A percentile compares a stretch with the other conserved stretches of the same genome.
Evolutionary conservation across 1,140 invertebrate genomes (phyloP).

Genomic region (Cydia splendana): DNA sequence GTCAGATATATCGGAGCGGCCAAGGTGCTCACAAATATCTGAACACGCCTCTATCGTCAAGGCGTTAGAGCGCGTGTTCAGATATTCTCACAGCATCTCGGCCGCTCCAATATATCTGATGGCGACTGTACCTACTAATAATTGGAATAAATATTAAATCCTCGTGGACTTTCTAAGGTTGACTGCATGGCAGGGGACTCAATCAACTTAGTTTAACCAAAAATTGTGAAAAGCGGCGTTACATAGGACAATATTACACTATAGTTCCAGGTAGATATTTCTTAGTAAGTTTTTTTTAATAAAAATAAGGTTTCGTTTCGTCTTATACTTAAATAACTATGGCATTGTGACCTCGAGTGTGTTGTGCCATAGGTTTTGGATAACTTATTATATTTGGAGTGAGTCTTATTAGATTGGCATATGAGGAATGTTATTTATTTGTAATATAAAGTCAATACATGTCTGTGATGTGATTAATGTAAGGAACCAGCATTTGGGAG

Average conservation of each 20-base stretch:
- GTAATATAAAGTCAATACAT: slow-evolving; percentile 57
- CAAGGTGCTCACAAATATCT: too few relatives aligned
- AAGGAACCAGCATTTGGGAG: slow-evolving; percentile 43
- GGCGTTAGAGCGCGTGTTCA: too few relatives aligned
- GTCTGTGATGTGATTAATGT: slow-evolving; percentile 66
- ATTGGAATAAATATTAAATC: too few relatives aligned
- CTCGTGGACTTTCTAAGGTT: too few relatives aligned
- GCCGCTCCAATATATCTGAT: too few relatives aligned
- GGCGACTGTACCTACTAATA: too few relatives aligned
- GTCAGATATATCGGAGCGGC: too few relatives aligned
- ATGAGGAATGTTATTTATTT: slow-evolving; percentile 47
- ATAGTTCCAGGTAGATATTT: neutral
- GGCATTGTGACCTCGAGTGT: neutral
- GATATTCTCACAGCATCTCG: too few relatives aligned
- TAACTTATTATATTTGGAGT: neutral
- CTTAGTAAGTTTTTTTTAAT: neutral
- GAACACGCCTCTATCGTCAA: too few relatives aligned
- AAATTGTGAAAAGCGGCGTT: too few relatives aligned
- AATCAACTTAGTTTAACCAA: too few relatives aligned
- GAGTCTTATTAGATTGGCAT: slow-evolving; percentile 37
- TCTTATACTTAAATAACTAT: neutral
- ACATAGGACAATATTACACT: neutral
- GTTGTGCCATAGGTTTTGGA: neutral
- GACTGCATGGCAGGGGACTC: too few relatives aligned
- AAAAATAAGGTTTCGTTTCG: neutral